Percentiles rank a stretch among this genome's conserved stretches.
Conservation (phyloP, 2,113 vertebrate genomes). For the Xenus cinereus region DNA sequence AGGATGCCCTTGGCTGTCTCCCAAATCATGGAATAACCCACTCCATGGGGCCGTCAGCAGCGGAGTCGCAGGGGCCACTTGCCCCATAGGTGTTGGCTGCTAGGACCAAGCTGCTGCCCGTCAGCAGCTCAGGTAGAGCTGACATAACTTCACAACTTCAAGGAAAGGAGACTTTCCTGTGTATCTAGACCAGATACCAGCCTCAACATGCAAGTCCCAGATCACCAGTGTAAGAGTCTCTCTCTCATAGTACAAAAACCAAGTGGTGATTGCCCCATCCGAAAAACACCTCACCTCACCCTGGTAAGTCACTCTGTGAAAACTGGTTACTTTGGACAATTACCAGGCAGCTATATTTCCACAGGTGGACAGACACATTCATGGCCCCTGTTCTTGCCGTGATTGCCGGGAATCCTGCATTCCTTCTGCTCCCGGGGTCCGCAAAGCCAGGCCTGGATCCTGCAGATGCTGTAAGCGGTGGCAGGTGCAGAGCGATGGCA, state of each 20-base stretch:
- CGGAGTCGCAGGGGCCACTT: fast-evolving
- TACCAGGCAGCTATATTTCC: not conserved
- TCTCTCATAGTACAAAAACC: not conserved
- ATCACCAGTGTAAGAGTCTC: not conserved
- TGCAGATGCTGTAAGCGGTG: not conserved
- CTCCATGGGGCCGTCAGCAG: not conserved
- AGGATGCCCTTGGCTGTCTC: not conserved
- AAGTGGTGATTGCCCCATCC: not conserved
- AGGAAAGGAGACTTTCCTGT: not conserved
- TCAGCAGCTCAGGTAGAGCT: not conserved
- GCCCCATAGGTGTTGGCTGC: not conserved
- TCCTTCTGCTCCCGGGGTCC: fast-evolving
- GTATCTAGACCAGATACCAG: not conserved
- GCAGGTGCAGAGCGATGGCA: not conserved
- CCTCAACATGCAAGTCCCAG: not conserved
- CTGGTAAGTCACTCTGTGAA: too few species aligned
- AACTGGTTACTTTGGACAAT: fast-evolving
- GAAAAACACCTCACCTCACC: not conserved
- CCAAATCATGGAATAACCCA: not conserved
- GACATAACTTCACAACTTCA: not conserved
- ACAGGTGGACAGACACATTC: not conserved
- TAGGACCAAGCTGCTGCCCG: not conserved
- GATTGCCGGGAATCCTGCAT: not conserved
- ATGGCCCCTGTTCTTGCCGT: fast-evolving
- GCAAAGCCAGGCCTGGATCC: not conserved